phyloP scores from a whole-genome alignment of 2,888 invertebrate genomes.

The Oscheius sp. region DNA sequence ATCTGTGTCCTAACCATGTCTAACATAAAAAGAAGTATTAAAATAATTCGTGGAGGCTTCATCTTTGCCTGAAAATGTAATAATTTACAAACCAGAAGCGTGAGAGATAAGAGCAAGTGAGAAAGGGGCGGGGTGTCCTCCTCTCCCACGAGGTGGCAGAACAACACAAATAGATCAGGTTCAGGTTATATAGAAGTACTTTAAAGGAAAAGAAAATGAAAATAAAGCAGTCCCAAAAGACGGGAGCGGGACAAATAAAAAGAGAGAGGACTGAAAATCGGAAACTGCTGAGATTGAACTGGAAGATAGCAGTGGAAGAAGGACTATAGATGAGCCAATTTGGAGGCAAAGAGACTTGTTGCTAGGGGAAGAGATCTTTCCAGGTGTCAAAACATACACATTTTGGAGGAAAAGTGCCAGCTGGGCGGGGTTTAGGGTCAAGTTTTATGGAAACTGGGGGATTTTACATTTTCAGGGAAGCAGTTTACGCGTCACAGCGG shows the following conservation, averaged over 20 bases:
- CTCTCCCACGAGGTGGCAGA: neutral
- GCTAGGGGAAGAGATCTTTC: too few species aligned
- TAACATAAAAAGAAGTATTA: constrained; percentile 22
- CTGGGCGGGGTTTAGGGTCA: too few species aligned
- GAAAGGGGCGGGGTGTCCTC: neutral
- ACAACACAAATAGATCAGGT: neutral
- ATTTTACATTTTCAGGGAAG: too few species aligned
- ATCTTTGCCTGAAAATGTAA: constrained; percentile 18
- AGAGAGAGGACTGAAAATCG: constrained; percentile 1
- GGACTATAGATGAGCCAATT: constrained; percentile 3
- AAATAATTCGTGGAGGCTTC: constrained; percentile 23
- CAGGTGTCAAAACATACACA: too few species aligned
- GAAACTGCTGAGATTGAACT: constrained; percentile 17
- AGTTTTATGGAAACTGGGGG: too few species aligned
- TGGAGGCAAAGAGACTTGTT: neutral
- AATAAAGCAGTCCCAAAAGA: neutral
- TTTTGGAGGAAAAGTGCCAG: too few species aligned
- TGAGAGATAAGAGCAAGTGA: neutral
- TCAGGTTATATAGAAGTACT: neutral
- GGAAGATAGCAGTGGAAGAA: constrained; percentile 10
- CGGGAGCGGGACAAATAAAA: too few species aligned
- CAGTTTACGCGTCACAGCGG: too few species aligned
- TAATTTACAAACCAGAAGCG: neutral
- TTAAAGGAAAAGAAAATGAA: neutral
- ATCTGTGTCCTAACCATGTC: neutral